Percentiles rank a stretch among this genome's conserved stretches.
Evolutionary conservation across 2,797 vertebrate species (phyloP).

Genomic region (Rhabdomys pumilio): DNA sequence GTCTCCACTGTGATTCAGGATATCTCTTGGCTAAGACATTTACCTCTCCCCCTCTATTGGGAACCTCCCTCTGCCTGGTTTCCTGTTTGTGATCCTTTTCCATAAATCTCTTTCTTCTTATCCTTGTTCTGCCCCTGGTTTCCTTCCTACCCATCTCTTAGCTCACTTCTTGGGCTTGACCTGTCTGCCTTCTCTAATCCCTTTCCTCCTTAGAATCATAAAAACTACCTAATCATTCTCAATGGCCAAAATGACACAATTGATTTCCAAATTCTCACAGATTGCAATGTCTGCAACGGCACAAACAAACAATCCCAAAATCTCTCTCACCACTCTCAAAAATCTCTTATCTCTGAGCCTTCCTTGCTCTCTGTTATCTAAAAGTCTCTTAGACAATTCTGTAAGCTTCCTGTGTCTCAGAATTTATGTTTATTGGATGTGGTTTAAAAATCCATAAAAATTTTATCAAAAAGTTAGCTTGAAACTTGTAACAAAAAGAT

Average conservation of each 20-base stretch:
- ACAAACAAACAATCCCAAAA: neutral
- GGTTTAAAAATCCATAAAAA: neutral
- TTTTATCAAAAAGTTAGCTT: neutral
- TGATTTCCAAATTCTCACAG: neutral
- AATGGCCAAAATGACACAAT: neutral
- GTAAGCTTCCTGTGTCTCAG: neutral
- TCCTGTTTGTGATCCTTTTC: neutral
- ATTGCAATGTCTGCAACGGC: neutral
- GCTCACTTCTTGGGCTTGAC: neutral
- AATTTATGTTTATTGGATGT: neutral
- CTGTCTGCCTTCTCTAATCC: neutral
- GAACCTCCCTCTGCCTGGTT: neutral
- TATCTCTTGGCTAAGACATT: neutral
- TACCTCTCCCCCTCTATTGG: neutral
- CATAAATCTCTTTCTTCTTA: neutral
- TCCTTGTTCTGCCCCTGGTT: neutral
- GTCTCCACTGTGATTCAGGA: neutral
- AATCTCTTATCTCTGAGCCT: neutral
- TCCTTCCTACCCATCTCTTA: neutral
- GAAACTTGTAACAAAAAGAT: neutral
- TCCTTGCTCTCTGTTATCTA: neutral
- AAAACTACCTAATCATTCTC: neutral
- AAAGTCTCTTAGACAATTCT: neutral
- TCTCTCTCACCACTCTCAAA: neutral
- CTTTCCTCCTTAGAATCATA: neutral